Percentiles rank a stretch among this genome's conserved stretches.
These are phyloP conservation scores for Myotis pilosus DNA, from an alignment of 2,797 vertebrate species.

Conservation along the genomic window DNA sequence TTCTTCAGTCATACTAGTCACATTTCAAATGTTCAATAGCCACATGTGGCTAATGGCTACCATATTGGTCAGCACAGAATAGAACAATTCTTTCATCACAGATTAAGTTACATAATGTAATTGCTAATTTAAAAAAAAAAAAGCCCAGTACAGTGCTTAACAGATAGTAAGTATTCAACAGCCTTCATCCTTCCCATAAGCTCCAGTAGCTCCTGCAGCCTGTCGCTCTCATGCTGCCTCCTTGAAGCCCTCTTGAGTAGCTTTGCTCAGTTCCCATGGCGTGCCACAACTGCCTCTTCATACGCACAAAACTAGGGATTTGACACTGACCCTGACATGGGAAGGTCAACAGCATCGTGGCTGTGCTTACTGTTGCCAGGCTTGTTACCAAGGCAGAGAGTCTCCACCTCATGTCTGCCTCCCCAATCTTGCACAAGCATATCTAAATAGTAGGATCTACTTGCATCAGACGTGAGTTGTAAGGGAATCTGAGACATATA, in stretches of 20 bases:
- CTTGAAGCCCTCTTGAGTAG: not conserved
- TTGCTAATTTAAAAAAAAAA: not conserved
- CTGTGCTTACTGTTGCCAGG: not conserved
- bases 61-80: not conserved
- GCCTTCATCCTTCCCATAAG: not conserved
- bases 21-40: not conserved
- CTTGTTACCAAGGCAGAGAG: not conserved
- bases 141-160: not conserved
- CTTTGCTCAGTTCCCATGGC: not conserved
- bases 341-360: not conserved
- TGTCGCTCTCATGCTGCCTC: not conserved
- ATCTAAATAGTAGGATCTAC: not conserved
- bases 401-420: not conserved
- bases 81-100: not conserved
- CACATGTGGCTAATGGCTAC: not conserved
- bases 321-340: not conserved
- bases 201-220: not conserved
- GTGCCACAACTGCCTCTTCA: not conserved
- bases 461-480: not conserved
- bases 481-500: not conserved
- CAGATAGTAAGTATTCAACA: not conserved
- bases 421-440: not conserved
- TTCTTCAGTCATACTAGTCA: not conserved
- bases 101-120: not conserved
- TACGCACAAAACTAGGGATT: not conserved